These are phyloP conservation scores for Aspiorhynchus laticeps DNA, from an alignment of 2,113 vertebrate species.

Conservation along the genomic window DNA sequence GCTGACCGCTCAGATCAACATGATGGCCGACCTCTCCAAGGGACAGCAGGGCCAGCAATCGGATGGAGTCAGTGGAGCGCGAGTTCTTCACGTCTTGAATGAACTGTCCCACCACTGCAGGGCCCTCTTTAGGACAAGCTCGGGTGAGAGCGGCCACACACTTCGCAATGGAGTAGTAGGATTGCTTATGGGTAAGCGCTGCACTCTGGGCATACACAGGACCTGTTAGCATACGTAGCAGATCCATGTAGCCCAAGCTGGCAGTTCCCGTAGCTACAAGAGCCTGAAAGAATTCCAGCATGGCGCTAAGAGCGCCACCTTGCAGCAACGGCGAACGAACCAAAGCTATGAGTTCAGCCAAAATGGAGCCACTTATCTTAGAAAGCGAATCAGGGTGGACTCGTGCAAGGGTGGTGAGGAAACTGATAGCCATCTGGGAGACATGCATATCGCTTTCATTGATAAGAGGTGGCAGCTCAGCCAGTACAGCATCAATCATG, in stretches of 20 bases:
- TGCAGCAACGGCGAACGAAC: conserved; percentile 95
- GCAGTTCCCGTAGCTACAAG: conserved; percentile 90
- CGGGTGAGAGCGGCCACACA: conserved; percentile 96
- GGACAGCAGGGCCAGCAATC: conserved; percentile 92
- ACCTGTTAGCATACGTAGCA: conserved; percentile 94
- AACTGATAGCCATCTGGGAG: conserved; percentile 98
- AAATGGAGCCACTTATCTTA: conserved; percentile 93
- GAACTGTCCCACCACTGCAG: conserved; percentile 96
- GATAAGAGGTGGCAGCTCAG: conserved; percentile 96
- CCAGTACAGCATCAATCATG: conserved; percentile 97
- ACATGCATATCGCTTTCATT: conserved; percentile 99
- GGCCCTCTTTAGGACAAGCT: conserved; percentile 94
- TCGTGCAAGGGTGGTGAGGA: conserved; percentile 93
- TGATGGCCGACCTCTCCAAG: conserved; percentile 97
- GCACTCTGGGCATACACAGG: conserved; percentile 95
- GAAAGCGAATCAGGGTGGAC: conserved; percentile 96
- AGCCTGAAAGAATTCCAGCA: conserved; percentile 98
- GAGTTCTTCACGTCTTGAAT: conserved; percentile 99
- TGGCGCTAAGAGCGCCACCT: conserved; percentile 95
- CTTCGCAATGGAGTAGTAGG: conserved; percentile 98
- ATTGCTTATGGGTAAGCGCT: conserved; percentile 96
- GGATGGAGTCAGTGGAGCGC: conserved; percentile 96
- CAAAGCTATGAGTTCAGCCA: conserved; percentile 92
- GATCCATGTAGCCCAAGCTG: conserved; percentile 96
- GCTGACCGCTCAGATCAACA: conserved; percentile 95